Conservation (phyloP, 2,888 invertebrate genomes). For the Agonopterix alstromeriana region DNA sequence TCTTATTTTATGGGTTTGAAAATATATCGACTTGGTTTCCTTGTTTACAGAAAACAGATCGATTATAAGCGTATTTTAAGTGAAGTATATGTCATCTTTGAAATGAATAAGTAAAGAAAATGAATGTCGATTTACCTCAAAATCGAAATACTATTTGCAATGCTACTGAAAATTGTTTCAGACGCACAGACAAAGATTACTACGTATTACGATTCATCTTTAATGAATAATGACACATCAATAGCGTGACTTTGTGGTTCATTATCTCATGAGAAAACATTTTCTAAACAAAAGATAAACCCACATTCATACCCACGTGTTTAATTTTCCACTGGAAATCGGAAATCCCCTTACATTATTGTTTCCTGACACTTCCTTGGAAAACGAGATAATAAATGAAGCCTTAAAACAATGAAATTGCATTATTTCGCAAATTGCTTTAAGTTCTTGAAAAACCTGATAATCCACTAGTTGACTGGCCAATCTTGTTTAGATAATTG, state of each 20-base stretch:
- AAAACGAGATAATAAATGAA: conserved; percentile 38
- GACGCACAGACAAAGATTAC: not conserved
- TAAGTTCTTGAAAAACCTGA: conserved; percentile 59
- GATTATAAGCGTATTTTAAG: too few relatives aligned
- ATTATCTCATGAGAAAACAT: conserved; percentile 55
- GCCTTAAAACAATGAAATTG: conserved; percentile 46
- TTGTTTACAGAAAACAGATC: too few relatives aligned
- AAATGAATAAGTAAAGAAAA: too few relatives aligned
- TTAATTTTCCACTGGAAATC: conserved; percentile 48
- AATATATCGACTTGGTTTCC: too few relatives aligned
- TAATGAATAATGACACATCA: conserved; percentile 13
- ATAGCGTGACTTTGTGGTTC: conserved; percentile 39
- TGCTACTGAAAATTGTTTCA: too few relatives aligned
- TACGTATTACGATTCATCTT: conserved; percentile 6
- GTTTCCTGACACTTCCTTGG: conserved; percentile 54
- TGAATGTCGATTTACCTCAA: too few relatives aligned
- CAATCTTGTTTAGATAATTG: conserved; percentile 40
- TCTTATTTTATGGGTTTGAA: too few relatives aligned
- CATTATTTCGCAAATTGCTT: conserved; percentile 39
- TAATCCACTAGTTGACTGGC: conserved; percentile 43
- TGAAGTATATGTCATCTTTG: too few relatives aligned
- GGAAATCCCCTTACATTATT: conserved; percentile 64
- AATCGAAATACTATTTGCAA: too few relatives aligned
- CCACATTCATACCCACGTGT: conserved; percentile 32
- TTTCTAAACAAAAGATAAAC: conserved; percentile 47